Evolutionary conservation across 2,888 invertebrate species (phyloP).

Genomic region (Acanthopleura granulata): DNA sequence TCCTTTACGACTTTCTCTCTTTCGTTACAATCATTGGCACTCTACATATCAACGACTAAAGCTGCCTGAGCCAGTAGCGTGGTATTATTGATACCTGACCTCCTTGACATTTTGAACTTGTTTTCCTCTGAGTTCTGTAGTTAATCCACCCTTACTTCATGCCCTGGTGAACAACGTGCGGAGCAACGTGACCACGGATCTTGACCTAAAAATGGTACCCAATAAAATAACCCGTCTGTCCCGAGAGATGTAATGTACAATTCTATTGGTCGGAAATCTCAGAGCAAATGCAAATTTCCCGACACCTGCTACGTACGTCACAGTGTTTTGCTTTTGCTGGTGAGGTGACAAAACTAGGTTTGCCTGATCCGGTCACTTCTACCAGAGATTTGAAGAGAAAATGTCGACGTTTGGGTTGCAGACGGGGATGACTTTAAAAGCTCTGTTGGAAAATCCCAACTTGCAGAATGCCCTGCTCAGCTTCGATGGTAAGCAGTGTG

Average conservation of each 20-base stretch:
- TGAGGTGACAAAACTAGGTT: not conserved
- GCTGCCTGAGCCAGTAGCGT: too few species aligned
- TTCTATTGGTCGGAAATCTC: not conserved
- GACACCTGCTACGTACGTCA: not conserved
- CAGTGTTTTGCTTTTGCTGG: not conserved
- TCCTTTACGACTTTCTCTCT: too few species aligned
- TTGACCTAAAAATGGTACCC: not conserved
- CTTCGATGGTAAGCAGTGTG: conserved; percentile 4
- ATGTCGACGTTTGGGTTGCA: conserved; percentile 20
- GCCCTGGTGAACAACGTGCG: conserved; percentile 18
- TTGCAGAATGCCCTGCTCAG: conserved; percentile 46
- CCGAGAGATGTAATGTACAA: not conserved
- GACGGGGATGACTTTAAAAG: conserved; percentile 52
- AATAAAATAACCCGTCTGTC: not conserved
- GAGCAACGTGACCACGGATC: conserved; percentile 18
- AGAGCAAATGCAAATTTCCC: not conserved
- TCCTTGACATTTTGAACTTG: too few species aligned
- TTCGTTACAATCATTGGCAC: too few species aligned
- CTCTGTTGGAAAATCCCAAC: conserved; percentile 53
- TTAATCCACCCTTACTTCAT: not conserved
- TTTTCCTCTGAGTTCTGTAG: too few species aligned
- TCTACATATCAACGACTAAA: too few species aligned
- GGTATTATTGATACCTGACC: too few species aligned
- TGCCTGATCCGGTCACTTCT: not conserved
- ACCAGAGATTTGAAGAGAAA: not conserved